Evolutionary conservation across 1,140 invertebrate genomes (phyloP).

Genomic region (Drosophila jambulina): DNA sequence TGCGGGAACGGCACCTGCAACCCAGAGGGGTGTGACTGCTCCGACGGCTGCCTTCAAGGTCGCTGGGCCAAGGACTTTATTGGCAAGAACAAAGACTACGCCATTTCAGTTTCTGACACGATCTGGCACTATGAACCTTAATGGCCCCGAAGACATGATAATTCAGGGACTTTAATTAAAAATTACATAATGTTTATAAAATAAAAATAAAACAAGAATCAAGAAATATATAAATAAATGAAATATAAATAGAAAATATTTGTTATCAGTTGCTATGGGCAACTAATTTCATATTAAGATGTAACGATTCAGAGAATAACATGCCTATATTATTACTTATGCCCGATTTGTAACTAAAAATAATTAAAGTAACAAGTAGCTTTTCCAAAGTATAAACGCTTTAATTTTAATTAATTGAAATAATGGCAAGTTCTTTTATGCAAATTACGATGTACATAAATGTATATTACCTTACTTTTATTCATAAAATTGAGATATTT

Average conservation of each 20-base stretch:
- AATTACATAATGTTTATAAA: not conserved
- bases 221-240: not conserved
- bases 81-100: not conserved
- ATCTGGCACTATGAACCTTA: not conserved
- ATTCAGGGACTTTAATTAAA: not conserved
- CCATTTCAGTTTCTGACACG: not conserved
- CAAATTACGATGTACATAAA: too few species aligned
- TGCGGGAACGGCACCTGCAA: slow-evolving; percentile 23
- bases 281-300: too few species aligned
- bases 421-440: too few species aligned
- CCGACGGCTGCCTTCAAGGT: slow-evolving; percentile 9
- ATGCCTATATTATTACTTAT: too few species aligned
- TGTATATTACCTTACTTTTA: too few species aligned
- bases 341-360: too few species aligned
- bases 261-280: not conserved
- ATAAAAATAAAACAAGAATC: too few species aligned
- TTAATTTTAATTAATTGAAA: too few species aligned
- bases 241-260: not conserved
- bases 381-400: too few species aligned
- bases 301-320: too few species aligned
- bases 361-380: too few species aligned
- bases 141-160: not conserved
- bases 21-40: slow-evolving; percentile 10
- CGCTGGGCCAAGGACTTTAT: slow-evolving; percentile 3
- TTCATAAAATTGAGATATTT: too few species aligned